Evolutionary conservation across 2,888 invertebrate species (phyloP).

Genomic region (Epirrhoe tristata): DNA sequence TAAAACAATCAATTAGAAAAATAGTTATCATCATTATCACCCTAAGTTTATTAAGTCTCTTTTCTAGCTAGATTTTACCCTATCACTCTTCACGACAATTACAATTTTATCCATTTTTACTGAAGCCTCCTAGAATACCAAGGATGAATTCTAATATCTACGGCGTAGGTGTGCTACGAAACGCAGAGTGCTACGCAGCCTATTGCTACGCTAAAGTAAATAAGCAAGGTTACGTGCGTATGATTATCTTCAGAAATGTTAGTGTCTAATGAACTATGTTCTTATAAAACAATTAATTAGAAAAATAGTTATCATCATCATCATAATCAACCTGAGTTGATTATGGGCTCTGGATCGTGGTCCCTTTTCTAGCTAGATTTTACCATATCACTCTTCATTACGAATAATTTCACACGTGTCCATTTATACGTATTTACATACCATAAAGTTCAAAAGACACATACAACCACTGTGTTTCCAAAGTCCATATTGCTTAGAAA

Average conservation of each 20-base stretch:
- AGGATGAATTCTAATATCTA: too few relatives aligned
- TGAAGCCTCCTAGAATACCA: too few relatives aligned
- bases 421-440: neutral
- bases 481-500: neutral
- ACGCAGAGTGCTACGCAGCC: too few relatives aligned
- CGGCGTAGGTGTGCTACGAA: too few relatives aligned
- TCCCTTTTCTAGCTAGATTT: neutral
- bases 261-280: neutral
- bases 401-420: neutral
- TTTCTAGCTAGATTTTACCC: neutral
- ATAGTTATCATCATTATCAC: neutral
- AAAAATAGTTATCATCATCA: neutral
- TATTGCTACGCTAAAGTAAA: neutral
- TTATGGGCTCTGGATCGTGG: too few relatives aligned
- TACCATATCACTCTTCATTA: neutral
- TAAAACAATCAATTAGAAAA: neutral
- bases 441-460: neutral
- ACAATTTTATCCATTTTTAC: neutral
- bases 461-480: neutral
- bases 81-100: neutral
- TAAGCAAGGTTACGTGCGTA: neutral
- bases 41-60: neutral
- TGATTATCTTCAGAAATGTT: neutral
- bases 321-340: neutral
- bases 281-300: neutral